A percentile compares a stretch with the other conserved stretches of the same genome.
These are phyloP conservation scores for Cephalophus harveyi DNA, from an alignment of 2,113 vertebrate genomes.

Conservation along the genomic window DNA sequence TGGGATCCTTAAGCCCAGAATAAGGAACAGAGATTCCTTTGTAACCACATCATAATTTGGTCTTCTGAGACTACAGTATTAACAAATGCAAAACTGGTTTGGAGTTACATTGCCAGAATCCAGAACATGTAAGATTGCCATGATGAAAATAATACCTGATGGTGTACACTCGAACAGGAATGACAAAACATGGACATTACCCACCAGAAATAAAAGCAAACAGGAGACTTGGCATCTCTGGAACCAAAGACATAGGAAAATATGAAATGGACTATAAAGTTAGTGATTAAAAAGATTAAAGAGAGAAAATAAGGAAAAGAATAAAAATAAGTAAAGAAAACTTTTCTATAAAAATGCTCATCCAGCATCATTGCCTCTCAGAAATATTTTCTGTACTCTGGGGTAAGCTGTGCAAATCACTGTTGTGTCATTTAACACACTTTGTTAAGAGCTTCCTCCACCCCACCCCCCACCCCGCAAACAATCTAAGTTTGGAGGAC, in stretches of 20 bases:
- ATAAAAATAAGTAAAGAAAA: not conserved
- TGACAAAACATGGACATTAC: not conserved
- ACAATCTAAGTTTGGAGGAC: not conserved
- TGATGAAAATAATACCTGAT: not conserved
- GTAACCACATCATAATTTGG: not conserved
- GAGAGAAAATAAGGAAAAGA: not conserved
- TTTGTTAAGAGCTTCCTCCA: not conserved
- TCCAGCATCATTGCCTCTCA: not conserved
- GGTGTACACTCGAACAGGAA: not conserved
- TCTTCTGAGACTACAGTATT: not conserved
- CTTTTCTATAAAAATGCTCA: not conserved
- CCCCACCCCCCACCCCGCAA: accelerated
- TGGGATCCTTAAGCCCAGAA: not conserved
- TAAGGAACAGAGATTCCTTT: not conserved
- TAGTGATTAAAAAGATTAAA: not conserved
- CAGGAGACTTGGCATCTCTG: not conserved
- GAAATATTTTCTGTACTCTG: not conserved
- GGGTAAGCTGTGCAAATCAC: not conserved
- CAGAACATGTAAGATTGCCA: not conserved
- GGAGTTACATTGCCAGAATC: not conserved
- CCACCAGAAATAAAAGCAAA: not conserved
- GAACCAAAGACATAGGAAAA: not conserved
- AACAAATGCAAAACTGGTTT: not conserved
- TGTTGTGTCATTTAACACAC: not conserved
- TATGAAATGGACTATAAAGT: not conserved